Conservation (phyloP, 2,888 invertebrate species). For the Helobdella robusta region DNA sequence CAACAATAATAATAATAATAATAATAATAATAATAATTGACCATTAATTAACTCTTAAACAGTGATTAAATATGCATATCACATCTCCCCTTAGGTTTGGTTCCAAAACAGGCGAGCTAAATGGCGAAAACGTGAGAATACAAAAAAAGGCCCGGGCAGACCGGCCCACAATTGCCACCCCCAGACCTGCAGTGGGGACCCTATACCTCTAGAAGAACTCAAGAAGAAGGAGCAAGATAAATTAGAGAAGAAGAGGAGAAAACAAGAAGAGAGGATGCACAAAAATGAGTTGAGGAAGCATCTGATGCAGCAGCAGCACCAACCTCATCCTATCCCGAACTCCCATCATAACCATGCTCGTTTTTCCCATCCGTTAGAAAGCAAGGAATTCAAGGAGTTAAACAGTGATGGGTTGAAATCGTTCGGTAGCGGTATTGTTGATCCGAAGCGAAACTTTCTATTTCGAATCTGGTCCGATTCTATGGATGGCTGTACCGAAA, state of each 20-base stretch:
- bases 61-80: no score
- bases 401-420: no score
- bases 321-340: background rate
- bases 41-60: no score
- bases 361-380: no score
- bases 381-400: no score
- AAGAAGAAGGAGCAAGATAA: constrained; percentile 47
- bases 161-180: constrained; percentile 97
- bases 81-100: constrained; percentile 74
- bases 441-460: background rate
- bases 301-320: constrained; percentile 20
- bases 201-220: constrained; percentile 70
- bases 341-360: no score
- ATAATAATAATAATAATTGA: no score
- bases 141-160: constrained; percentile 93
- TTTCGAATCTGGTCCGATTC: constrained; percentile 12
- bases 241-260: constrained; percentile 66
- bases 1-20: no score
- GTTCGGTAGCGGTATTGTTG: background rate
- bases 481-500: background rate
- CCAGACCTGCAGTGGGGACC: constrained; percentile 91
- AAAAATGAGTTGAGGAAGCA: constrained; percentile 27
- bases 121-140: constrained; percentile 98
- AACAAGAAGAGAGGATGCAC: constrained; percentile 71
- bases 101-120: constrained; percentile 98